phyloP scores from a whole-genome alignment of 1,140 invertebrate genomes.

The Papilio glaucus region DNA sequence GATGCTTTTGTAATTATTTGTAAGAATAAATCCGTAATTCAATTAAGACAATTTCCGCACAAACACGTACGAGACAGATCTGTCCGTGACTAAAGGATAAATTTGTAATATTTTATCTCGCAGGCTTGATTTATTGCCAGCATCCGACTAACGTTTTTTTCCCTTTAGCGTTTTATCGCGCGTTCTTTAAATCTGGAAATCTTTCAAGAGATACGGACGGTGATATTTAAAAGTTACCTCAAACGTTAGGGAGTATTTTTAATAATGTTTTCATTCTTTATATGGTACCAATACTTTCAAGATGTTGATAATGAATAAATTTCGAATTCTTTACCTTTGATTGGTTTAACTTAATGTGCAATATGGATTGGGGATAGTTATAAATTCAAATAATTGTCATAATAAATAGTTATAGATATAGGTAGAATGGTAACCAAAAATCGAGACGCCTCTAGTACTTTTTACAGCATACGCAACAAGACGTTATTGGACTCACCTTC shows the following conservation, averaged over 20 bases:
- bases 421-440: no score
- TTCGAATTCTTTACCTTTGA: no score
- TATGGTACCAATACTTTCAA: no score
- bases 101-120: conserved; percentile 38
- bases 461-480: no score
- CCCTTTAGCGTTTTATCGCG: conserved; percentile 32
- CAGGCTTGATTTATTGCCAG: conserved; percentile 29
- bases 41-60: conserved; percentile 33
- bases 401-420: no score
- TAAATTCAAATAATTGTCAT: no score
- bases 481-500: no score
- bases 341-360: no score
- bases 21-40: conserved; percentile 19
- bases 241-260: neutral
- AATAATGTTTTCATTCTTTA: neutral
- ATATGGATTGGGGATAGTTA: no score
- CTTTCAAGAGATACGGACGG: conserved; percentile 8
- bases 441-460: no score
- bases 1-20: neutral
- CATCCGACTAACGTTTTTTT: conserved; percentile 34
- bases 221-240: neutral
- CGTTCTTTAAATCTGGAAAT: conserved; percentile 34
- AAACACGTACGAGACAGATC: conserved; percentile 27
- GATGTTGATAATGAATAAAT: no score
- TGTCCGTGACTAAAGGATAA: conserved; percentile 35